phyloP scores from a whole-genome alignment of 2,797 vertebrate species.

The Chiloscyllium punctatum region DNA sequence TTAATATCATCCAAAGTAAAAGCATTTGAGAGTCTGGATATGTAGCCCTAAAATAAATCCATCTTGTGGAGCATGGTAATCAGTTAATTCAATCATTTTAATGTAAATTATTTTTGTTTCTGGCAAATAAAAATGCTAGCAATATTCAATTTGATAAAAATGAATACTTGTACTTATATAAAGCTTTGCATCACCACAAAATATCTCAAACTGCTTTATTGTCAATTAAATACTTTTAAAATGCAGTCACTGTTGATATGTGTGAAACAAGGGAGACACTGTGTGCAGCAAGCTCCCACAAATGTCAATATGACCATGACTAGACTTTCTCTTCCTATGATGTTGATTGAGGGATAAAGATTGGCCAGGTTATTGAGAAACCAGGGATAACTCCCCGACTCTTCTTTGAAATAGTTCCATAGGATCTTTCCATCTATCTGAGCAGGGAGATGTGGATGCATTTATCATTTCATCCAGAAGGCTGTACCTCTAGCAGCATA shows the following conservation, averaged over 20 bases:
- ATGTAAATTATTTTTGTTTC: neutral
- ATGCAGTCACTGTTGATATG: neutral
- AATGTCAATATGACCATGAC: neutral
- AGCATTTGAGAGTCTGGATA: neutral
- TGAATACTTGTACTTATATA: no score
- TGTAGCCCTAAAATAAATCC: neutral
- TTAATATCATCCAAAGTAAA: neutral
- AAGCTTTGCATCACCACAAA: neutral
- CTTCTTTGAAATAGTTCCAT: neutral
- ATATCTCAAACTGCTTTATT: no score
- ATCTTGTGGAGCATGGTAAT: neutral
- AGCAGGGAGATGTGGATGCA: neutral
- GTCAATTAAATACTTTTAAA: neutral
- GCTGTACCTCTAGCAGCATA: neutral
- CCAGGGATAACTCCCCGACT: neutral
- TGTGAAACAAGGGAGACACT: neutral
- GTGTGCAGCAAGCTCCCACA: neutral
- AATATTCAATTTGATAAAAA: neutral
- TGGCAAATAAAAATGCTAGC: neutral
- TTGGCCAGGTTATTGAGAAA: neutral
- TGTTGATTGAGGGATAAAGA: neutral
- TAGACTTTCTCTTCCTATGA: neutral
- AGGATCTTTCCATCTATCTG: neutral
- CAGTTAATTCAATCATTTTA: neutral
- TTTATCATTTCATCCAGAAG: neutral